Evolutionary conservation across 2,888 invertebrate species (phyloP), one percentile per base, ranked within the genome.

Genomic region (Parnassius apollo): DNA sequence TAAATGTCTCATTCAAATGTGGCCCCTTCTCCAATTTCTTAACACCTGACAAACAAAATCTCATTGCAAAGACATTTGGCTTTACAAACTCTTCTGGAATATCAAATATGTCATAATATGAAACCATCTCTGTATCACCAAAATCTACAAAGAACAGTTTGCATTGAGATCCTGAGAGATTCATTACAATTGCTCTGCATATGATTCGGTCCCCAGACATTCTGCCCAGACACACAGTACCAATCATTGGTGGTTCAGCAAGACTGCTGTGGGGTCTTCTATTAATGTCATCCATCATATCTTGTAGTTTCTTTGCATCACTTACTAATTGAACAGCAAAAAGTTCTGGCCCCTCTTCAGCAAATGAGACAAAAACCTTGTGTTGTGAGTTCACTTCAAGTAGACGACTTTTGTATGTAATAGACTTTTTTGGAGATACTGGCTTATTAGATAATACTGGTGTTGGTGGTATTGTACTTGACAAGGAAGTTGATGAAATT

Each of bases 81-180:
- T 94, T 93, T 2, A 96, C 93, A 82, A 94, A 95, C 74, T 95
- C 94, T 64, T 94, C 93, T 0, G 96, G 96, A 70, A 96, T 94
- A 78, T 95, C 94, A 81, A 93, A 96, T 57, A 97, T 93, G 70
- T 95, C 94, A 69, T 94, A 93, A 67, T 94, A 94, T 0, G 94
- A 93, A 11, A 96, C 93, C 74, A 94, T 87, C 84, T 96, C 96
- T 8, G 94, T 94, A 75, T 96, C 95, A 42, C 96, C 96, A 80
- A 95, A 96, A 81, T 96, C 96, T 44, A 96, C 95, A 80, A 96
- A 96, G 75, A 95, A 95, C 7, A 96, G 93, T 82, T 95, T 96
- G 77, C 95, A 96, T 58, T 94, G 93, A 22, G 94, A 94, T 65
- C 94, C 94, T 48, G 94, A 94, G 52, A 96, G 93, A 71, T 94